Evolutionary conservation across 2,113 vertebrate genomes (phyloP).

Genomic region (Cinclus mexicanus): DNA sequence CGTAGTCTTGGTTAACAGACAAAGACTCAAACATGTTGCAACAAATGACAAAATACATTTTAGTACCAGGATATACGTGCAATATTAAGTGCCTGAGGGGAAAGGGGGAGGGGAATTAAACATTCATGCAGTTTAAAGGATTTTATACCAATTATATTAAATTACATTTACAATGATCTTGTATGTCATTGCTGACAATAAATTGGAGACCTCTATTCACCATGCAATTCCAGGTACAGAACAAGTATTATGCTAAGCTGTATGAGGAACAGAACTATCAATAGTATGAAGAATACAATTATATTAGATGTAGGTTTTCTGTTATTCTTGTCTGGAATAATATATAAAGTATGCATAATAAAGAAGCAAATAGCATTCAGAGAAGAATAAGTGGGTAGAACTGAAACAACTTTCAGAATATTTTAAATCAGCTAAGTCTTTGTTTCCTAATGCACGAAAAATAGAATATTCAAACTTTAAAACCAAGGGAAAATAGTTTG

Average conservation of each 20-base stretch:
- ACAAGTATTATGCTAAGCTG: not conserved
- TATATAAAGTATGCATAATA: not conserved
- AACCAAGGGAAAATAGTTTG: not conserved
- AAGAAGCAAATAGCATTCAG: not conserved
- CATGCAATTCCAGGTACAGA: not conserved
- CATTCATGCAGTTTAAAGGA: not conserved
- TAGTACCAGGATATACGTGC: not conserved
- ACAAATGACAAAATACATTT: not conserved
- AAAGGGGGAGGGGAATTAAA: not conserved
- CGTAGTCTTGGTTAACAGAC: not conserved
- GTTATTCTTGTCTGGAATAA: not conserved
- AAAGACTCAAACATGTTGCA: not conserved
- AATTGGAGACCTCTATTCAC: not conserved
- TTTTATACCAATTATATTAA: not conserved
- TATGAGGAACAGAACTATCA: not conserved
- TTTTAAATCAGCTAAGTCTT: not conserved
- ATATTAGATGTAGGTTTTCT: not conserved
- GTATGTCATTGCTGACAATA: accelerated
- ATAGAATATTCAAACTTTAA: not conserved
- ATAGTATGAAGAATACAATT: not conserved
- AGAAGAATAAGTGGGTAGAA: not conserved
- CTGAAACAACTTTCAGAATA: not conserved
- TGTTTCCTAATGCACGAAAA: not conserved
- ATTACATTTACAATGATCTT: not conserved
- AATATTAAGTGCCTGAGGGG: not conserved